Evolutionary conservation across 2,113 vertebrate species (phyloP), one percentile per base, ranked within the genome.

Genomic region (Amblyornis subalaris): DNA sequence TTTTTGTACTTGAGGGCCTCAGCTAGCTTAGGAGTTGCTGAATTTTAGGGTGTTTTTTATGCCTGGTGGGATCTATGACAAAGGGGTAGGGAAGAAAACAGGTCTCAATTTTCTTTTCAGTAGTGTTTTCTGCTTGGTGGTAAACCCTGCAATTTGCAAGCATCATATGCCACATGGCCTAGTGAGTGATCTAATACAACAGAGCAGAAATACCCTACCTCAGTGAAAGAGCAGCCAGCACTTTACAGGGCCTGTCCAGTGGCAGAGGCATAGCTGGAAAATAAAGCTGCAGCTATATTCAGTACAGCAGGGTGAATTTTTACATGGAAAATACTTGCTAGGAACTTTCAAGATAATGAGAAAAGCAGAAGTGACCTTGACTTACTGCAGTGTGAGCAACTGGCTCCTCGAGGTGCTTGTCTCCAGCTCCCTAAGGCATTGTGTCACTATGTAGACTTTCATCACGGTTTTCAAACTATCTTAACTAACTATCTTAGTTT

Each of bases 61-160:
- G 33, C 14, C 18, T 57, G 21, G 1, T 53, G 48, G 12, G 11
- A 38, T 73, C 11, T 55, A 14, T 18, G 25, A 38, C 6, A 15
- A 67, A 45, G 7, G 6, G 45, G 4, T 26, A 67, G 8, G 31
- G 8, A 71, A 75, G 48, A 65, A 92, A 58, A 38, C 0, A 15
- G 6, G 22, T 44, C 7, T 24, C 35, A 0, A 4, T 14, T 47
- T 20, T 35, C 29, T 31, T 48, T 40, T n/a, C 28, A 3, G 2
- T 12, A 19, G 1, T 9, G 4, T 50, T 67, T n/a, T 28, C 26
- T 42, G 15, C 26, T 67, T 36, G 23, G 17, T 36, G 33, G 24
- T 78, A 44, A 74, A 2, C 8, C 66, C 61, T 51, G 17, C 33
- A 76, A 28, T 48, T 47, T 80, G 33, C 9, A 35, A 87, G n/a